Base-by-base conservation (phyloP, 2,888 invertebrate genomes). In the Drosophila mulleri region DNA sequence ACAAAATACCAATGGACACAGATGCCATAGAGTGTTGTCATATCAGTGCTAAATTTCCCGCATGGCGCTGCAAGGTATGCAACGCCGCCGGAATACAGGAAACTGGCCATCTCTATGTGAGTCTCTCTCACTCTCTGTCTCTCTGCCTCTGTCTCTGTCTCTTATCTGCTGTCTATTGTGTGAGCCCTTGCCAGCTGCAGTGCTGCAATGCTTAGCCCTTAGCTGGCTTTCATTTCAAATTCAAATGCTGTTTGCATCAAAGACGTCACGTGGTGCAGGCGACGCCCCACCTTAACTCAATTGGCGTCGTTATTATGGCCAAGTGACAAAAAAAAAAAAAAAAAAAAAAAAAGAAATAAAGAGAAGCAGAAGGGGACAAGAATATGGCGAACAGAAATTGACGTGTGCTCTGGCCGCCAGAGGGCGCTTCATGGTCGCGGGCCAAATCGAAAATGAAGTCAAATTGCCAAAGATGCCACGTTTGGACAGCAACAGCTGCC, bases 181-280 rank as follows among this genome's bases (percentile, higher is more conserved):
- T 48, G 57, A 58, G 53, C 88, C 80, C 70, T 23, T 47, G 45
- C 37, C 12, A 14, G 14, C 37, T 44, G 44, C 42, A 42, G 12
- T 6, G 20, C 6, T 84, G 80, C 70, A 70, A n/a, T 39, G 39
- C 8, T 39, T 39, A 16, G 39, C 39, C 39, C 39, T 39, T 78
- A 71, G 84, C 84, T 37, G 53, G 68, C 66, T 89, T 86, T 86
- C 82, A 86, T 88, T 86, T 89, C 75, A 78, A 80, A 86, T 86
- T 86, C 89, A 89, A 88, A 89, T 89, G 83, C 75, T 88, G 80
- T 89, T 88, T 86, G 90, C 89, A 82, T 50, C 77, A 64, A 84
- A 80, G 81, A 76, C 72, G 67, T 63, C 74, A 71, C 72, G 76
- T 71, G 37, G 42, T 45, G 39, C 45, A 7, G 45, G 4, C 44